A percentile compares a stretch with the other conserved stretches of the same genome.
These are phyloP conservation scores for Sarcophaga carnaria DNA, from an alignment of 2,888 invertebrate genomes.

Conservation along the genomic window DNA sequence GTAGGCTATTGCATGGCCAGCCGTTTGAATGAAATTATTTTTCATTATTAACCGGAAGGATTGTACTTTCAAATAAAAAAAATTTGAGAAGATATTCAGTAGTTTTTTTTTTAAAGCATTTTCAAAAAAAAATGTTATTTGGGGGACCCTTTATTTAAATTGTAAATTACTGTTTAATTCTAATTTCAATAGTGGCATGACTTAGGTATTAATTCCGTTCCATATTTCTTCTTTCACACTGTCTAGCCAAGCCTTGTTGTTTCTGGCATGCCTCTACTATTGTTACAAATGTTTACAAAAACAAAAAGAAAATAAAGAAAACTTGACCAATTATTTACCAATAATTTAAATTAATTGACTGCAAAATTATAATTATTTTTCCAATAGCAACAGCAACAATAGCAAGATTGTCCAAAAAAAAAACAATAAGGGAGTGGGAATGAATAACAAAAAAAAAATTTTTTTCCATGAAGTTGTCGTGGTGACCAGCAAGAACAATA, in stretches of 20 bases:
- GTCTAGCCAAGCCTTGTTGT: neutral
- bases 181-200: neutral
- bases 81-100: too few relatives aligned
- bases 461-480: slow-evolving; percentile 39
- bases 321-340: slow-evolving; percentile 34
- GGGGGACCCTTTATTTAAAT: too few relatives aligned
- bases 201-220: neutral
- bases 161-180: neutral
- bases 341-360: slow-evolving; percentile 63
- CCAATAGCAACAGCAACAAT: slow-evolving; percentile 16
- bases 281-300: too few relatives aligned
- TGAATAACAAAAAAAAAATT: neutral
- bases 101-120: too few relatives aligned
- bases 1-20: too few relatives aligned
- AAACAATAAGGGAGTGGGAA: neutral
- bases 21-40: too few relatives aligned
- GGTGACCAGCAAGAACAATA: slow-evolving; percentile 15
- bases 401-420: slow-evolving; percentile 3
- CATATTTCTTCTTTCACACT: slow-evolving; percentile 7
- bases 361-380: slow-evolving; percentile 49
- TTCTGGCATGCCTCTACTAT: too few relatives aligned
- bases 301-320: neutral
- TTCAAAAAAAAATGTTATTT: too few relatives aligned
- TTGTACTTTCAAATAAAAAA: too few relatives aligned
- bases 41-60: too few relatives aligned